Evolutionary conservation across 2,888 invertebrate genomes (phyloP).

Genomic region (Perithous albicinctus): DNA sequence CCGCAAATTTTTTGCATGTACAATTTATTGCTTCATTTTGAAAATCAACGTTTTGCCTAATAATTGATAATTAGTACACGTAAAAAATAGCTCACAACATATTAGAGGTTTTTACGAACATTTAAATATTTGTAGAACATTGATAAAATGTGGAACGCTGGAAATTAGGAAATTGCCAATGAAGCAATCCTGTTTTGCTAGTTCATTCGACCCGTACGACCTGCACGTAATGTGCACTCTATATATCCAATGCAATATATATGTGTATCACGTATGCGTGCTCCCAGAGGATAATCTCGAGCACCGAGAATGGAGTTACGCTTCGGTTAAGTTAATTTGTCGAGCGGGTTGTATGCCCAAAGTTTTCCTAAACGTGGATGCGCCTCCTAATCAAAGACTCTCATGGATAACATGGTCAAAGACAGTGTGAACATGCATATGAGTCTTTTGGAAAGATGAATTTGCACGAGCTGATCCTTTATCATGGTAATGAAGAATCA

Average conservation of each 20-base stretch:
- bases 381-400: constrained; percentile 40
- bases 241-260: not conserved
- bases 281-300: constrained; percentile 18
- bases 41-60: too few relatives aligned
- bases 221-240: not conserved
- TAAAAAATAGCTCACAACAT: too few relatives aligned
- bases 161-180: too few relatives aligned
- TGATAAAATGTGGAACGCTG: too few relatives aligned
- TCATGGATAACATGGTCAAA: constrained; percentile 8
- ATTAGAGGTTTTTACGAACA: too few relatives aligned
- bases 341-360: constrained; percentile 36
- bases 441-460: not conserved
- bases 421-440: not conserved
- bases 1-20: too few relatives aligned
- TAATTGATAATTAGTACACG: too few relatives aligned
- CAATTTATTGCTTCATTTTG: too few relatives aligned
- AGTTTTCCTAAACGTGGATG: constrained; percentile 38
- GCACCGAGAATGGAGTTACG: constrained; percentile 6
- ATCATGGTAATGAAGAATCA: too few relatives aligned
- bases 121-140: too few relatives aligned
- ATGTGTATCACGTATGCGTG: not conserved
- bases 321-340: constrained; percentile 40
- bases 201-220: not conserved
- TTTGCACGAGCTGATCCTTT: constrained; percentile 15
- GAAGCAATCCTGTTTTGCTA: not conserved